Percentiles rank a stretch among this genome's conserved stretches.
Conservation (phyloP, 2,888 invertebrate genomes). For the Eristalinus aeneus region DNA sequence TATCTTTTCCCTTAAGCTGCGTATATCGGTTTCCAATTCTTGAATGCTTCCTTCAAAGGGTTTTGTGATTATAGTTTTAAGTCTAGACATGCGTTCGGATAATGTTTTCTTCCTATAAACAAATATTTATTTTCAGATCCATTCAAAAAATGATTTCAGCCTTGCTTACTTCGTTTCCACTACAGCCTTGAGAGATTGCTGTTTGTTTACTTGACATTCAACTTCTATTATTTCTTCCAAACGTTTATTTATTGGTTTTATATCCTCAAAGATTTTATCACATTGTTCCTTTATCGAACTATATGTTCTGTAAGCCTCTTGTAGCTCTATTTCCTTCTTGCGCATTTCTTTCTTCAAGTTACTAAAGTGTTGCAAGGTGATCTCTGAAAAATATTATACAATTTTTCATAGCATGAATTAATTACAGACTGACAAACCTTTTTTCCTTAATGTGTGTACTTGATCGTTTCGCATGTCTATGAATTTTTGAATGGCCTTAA, state of each 20-base stretch:
- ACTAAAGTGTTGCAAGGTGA: slow-evolving; percentile 82
- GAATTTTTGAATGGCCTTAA: slow-evolving; percentile 91
- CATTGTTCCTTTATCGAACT: slow-evolving; percentile 84
- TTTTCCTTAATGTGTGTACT: slow-evolving; percentile 81
- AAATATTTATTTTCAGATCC: background rate
- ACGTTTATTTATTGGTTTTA: slow-evolving; percentile 83
- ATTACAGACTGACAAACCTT: slow-evolving; percentile 78
- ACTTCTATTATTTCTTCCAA: slow-evolving; percentile 82
- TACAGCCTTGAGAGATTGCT: slow-evolving; percentile 82
- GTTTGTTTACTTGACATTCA: slow-evolving; percentile 82
- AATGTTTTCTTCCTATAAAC: slow-evolving; percentile 82
- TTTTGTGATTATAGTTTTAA: slow-evolving; percentile 81
- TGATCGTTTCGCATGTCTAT: slow-evolving; percentile 86
- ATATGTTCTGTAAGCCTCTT: slow-evolving; percentile 84
- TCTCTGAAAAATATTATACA: slow-evolving; percentile 77
- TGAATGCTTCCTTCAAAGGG: slow-evolving; percentile 83
- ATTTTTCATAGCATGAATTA: background rate
- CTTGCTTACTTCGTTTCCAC: slow-evolving; percentile 82
- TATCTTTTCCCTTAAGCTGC: slow-evolving; percentile 81
- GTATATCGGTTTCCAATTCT: slow-evolving; percentile 83
- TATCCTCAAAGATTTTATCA: slow-evolving; percentile 82
- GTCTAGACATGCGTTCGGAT: slow-evolving; percentile 82
- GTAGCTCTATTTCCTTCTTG: slow-evolving; percentile 83
- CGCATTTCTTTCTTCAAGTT: slow-evolving; percentile 85
- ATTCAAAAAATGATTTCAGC: too few relatives aligned